Base-by-base conservation (phyloP, 2,797 vertebrate species). In the Myotis planiceps region DNA sequence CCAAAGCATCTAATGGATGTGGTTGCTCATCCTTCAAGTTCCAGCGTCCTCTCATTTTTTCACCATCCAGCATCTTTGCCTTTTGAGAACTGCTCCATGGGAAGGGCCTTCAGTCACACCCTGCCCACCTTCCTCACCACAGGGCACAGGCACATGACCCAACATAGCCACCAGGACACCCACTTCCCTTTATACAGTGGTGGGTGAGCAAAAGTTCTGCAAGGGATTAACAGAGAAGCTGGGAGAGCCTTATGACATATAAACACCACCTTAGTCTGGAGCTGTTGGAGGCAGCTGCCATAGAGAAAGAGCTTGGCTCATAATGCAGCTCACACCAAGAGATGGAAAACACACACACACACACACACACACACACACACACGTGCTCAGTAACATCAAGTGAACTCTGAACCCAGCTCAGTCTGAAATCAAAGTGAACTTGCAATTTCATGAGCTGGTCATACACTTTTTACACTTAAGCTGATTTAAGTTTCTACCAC, bases 391-490 rank as follows among this genome's bases (percentile, higher is more conserved):
- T 2, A n/a, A 75, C 14, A 49, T 8, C 53, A 53, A n/a, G 18
- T 21, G 66, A 95, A 68, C 32, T 34, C 39, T 81, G 21, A 23
- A 42, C 49, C 32, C 15, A 27, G 85, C 23, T 92, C 68, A 86
- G 27, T 32, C 75, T 94, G 42, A 92, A 97, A 60, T 58, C 32
- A 86, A 92, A 92, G 58, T 74, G 1, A 14, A 66, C 29, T 63
- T 71, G 58, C 27, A 86, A 68, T 81, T 92, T 93, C 60, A 72
- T 55, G 34, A 88, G 27, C 65, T 21, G 16, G 25, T 27, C 51
- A 86, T 19, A 63, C n/a, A 34, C 2, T 53, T 79, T 91, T 76
- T 68, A 53, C 8, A 69, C 18, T 29, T 34, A 42, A 23, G 45
- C 66, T 74, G 8, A 71, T 37, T 87, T 45, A 21, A 86, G 49